Conservation (phyloP, 2,113 vertebrate species). For the Plecturocebus donacophilus region DNA sequence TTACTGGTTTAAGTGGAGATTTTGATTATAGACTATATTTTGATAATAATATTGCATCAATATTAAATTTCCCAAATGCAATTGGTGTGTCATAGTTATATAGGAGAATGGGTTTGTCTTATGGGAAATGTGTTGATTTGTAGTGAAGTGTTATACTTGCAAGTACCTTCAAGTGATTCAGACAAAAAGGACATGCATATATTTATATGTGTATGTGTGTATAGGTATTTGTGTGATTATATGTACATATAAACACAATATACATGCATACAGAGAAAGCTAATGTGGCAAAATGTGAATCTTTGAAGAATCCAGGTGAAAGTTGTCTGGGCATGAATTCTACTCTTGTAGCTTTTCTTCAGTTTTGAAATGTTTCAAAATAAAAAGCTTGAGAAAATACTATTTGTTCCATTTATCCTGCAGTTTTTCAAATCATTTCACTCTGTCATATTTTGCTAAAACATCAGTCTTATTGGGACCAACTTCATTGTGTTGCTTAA, state of each 20-base stretch:
- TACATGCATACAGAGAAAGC: background rate
- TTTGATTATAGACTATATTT: background rate
- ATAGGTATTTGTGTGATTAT: background rate
- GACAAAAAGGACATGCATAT: background rate
- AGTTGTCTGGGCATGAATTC: background rate
- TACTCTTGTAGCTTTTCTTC: background rate
- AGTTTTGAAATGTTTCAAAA: slow-evolving; percentile 4
- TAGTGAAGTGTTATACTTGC: background rate
- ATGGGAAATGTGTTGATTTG: slow-evolving; percentile 19
- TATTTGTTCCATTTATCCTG: background rate
- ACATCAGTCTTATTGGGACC: background rate
- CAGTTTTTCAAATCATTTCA: background rate
- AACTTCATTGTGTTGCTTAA: background rate
- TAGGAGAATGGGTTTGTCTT: background rate
- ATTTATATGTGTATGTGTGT: background rate
- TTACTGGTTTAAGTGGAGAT: background rate
- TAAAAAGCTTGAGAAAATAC: background rate
- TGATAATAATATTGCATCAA: background rate
- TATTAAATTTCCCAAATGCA: background rate
- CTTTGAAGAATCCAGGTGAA: background rate
- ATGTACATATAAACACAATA: background rate
- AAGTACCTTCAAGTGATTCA: background rate
- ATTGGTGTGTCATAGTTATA: background rate
- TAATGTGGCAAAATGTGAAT: background rate
- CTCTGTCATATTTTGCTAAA: background rate